These are phyloP conservation scores for Slavum lentiscoides DNA, from an alignment of 2,888 invertebrate genomes.

Conservation along the genomic window DNA sequence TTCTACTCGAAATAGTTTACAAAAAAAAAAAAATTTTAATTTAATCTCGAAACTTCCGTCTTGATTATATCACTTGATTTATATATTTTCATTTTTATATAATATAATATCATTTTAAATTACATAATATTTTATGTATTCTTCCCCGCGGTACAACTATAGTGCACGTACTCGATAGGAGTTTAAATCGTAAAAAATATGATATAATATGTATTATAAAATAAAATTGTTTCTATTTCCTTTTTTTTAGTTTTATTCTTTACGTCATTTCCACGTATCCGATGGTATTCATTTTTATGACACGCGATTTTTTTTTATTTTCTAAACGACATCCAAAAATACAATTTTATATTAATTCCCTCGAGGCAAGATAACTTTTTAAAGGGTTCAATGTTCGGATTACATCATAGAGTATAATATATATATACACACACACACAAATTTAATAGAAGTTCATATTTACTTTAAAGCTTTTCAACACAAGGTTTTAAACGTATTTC, in stretches of 20 bases:
- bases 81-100: too few species aligned
- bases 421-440: not conserved
- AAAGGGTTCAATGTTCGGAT: constrained; percentile 28
- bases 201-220: not conserved
- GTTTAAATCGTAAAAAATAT: not conserved
- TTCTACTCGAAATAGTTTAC: too few species aligned
- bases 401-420: constrained; percentile 16
- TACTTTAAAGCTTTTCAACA: not conserved
- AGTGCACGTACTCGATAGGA: too few species aligned
- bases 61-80: too few species aligned
- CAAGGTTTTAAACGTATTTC: not conserved
- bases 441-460: constrained; percentile 21
- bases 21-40: too few species aligned
- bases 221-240: not conserved
- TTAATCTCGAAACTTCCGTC: too few species aligned
- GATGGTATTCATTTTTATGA: constrained; percentile 39
- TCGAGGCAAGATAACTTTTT: constrained; percentile 25
- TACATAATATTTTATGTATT: not conserved
- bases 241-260: constrained; percentile 19
- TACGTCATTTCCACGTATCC: constrained; percentile 16
- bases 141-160: too few species aligned
- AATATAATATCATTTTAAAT: not conserved
- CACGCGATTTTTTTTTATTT: constrained; percentile 13
- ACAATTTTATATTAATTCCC: constrained; percentile 48
- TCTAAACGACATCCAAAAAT: constrained; percentile 34